Percentiles rank a stretch among this genome's conserved stretches.
These are phyloP conservation scores for Silurus asotus DNA, from an alignment of 2,113 vertebrate species.

Conservation along the genomic window DNA sequence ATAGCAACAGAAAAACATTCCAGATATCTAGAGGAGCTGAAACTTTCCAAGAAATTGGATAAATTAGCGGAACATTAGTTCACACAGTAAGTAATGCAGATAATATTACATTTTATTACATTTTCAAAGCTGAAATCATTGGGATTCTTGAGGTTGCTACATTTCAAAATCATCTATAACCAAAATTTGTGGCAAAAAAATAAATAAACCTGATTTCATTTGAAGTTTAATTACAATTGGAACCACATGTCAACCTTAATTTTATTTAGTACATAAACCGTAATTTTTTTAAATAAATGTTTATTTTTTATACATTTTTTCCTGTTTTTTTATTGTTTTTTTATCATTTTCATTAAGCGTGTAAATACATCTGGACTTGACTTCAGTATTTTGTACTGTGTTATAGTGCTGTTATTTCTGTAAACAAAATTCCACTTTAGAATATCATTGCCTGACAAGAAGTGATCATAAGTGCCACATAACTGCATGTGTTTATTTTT, in stretches of 20 bases:
- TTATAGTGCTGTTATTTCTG: background rate
- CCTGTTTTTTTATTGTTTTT: background rate
- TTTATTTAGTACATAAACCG: too few relatives aligned
- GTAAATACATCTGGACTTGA: background rate
- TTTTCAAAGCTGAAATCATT: background rate
- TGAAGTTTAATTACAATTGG: background rate
- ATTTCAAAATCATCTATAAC: background rate
- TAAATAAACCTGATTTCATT: too few relatives aligned
- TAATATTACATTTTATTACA: background rate
- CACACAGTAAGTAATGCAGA: background rate
- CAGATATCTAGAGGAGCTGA: background rate
- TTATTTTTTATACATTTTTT: background rate
- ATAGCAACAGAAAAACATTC: background rate
- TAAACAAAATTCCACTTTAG: constrained; percentile 12
- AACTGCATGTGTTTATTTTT: constrained; percentile 25
- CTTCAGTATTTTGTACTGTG: background rate
- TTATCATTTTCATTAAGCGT: background rate
- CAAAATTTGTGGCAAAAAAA: background rate
- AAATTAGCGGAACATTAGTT: background rate
- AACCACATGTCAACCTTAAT: background rate
- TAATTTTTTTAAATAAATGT: too few relatives aligned
- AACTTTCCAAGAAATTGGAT: background rate
- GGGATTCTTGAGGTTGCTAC: background rate
- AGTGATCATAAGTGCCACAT: background rate
- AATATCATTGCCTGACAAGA: background rate